These are phyloP conservation scores for Lutraria rhynchaena DNA, from an alignment of 1,140 invertebrate genomes.

Conservation along the genomic window DNA sequence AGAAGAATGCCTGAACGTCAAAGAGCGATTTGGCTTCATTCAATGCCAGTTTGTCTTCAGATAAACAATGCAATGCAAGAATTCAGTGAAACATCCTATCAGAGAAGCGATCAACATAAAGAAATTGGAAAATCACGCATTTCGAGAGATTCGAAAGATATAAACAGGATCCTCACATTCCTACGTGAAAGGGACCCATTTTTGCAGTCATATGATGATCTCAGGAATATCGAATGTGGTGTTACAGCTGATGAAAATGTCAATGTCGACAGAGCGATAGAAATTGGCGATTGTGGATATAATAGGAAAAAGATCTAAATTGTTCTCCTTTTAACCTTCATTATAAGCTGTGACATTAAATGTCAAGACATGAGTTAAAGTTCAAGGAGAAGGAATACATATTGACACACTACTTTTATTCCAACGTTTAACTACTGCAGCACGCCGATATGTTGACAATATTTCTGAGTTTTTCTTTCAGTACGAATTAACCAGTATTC, in stretches of 20 bases:
- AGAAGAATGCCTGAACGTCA: slow-evolving; percentile 49
- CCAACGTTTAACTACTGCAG: slow-evolving; percentile 5
- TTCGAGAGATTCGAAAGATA: slow-evolving; percentile 7
- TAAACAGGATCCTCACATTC: neutral
- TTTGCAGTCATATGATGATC: neutral
- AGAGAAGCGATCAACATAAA: slow-evolving; percentile 37
- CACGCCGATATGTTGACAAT: slow-evolving; percentile 12
- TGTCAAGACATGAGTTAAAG: slow-evolving; percentile 11
- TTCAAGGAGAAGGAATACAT: neutral
- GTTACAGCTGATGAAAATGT: slow-evolving; percentile 12
- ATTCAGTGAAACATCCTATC: neutral
- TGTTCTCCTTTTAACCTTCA: slow-evolving; percentile 15
- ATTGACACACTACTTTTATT: slow-evolving; percentile 24
- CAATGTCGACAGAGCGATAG: slow-evolving; percentile 19
- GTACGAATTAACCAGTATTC: too few relatives aligned
- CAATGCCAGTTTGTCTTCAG: slow-evolving; percentile 24
- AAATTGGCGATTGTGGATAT: slow-evolving; percentile 1
- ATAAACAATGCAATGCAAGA: slow-evolving; percentile 58
- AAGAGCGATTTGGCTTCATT: slow-evolving; percentile 21
- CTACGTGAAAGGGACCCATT: slow-evolving; percentile 24
- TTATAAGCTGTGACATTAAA: slow-evolving; percentile 30
- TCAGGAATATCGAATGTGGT: slow-evolving; percentile 26
- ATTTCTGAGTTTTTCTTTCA: too few relatives aligned
- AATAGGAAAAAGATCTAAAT: neutral
- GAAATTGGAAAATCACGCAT: slow-evolving; percentile 11